Percentiles rank a stretch among this genome's conserved stretches.
Evolutionary conservation across 2,797 vertebrate genomes (phyloP).

Genomic region (Cichlasoma orientale): DNA sequence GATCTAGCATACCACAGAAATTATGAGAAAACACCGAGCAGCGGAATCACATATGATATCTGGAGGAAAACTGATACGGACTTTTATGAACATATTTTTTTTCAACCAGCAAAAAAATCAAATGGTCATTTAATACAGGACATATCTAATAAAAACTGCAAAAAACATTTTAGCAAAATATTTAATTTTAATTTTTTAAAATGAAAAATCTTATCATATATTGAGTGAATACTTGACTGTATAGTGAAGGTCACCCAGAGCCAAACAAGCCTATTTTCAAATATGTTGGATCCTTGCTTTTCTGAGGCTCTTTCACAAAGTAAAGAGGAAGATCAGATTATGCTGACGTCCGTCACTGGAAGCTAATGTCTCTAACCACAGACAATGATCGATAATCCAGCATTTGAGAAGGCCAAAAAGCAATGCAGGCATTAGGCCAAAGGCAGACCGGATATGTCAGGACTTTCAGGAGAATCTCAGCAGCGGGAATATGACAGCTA

Average conservation of each 20-base stretch:
- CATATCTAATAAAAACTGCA: background rate
- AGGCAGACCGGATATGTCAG: background rate
- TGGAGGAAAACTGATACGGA: background rate
- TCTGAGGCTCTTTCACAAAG: slow-evolving; percentile 31
- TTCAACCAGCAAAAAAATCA: background rate
- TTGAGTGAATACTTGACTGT: background rate
- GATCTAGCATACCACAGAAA: background rate
- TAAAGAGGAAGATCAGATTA: slow-evolving; percentile 64
- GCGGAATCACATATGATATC: background rate
- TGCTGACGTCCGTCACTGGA: slow-evolving; percentile 67
- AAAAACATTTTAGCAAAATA: background rate
- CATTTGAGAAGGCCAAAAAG: slow-evolving; percentile 46
- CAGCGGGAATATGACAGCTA: background rate
- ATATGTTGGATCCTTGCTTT: slow-evolving; percentile 21
- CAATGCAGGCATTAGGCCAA: slow-evolving; percentile 20
- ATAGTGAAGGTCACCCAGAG: slow-evolving; percentile 29
- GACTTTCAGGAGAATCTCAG: background rate
- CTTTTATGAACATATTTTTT: background rate
- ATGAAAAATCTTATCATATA: background rate
- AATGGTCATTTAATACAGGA: background rate
- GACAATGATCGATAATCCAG: slow-evolving; percentile 64
- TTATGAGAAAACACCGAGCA: background rate
- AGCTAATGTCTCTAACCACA: slow-evolving; percentile 59
- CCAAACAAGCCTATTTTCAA: slow-evolving; percentile 6
- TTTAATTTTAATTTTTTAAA: background rate